Base-by-base conservation (phyloP, 2,888 invertebrate genomes). In the Ichneumon xanthorius region DNA sequence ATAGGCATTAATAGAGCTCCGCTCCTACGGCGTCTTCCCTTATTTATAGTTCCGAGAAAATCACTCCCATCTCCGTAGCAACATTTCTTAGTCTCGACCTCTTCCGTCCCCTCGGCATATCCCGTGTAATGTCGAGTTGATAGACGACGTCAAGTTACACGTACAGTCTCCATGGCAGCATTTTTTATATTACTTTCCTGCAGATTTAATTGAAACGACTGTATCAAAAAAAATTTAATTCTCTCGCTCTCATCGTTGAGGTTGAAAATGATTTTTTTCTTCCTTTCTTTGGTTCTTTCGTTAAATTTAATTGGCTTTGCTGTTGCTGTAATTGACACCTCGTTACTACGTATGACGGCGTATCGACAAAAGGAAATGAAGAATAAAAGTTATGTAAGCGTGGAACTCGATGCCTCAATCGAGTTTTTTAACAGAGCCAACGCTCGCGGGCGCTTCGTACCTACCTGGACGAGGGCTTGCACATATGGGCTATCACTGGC, bases 1-100 rank as follows among this genome's bases (percentile, higher is more conserved):
- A 45, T 65, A 50, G 50, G 50, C 75, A 65, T 76, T 76, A 16
- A 45, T 65, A 76, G 63, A 76, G 75, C 22, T 65, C 30, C 58
- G 58, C 65, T 45, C 37, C 65, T 22, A 45, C 45, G 22, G 75
- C 33, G 65, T 4, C 50, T 65, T 50, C 50, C 50, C 75, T 76
- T 65, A 76, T 76, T 76, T 76, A 76, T 76, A 65, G 75, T 76
- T 65, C 63, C 75, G 33, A 65, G 65, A 76, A 76, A 76, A 65
- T 65, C 63, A 48, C 33, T 76, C 14, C 14, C 33, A 50, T 63
- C 33, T n/a, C 65, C 22, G 22, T 37, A 48, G 6, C 14, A 53
- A 48, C 0, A 9, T 75, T 26, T 45, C 40, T 48, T 63, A 65
- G 33, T 50, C 75, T 50, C 75, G 33, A 50, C 33, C 65, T 65